Base-by-base conservation (phyloP, 2,113 vertebrate species). In the Oncorhynchus mykiss region DNA sequence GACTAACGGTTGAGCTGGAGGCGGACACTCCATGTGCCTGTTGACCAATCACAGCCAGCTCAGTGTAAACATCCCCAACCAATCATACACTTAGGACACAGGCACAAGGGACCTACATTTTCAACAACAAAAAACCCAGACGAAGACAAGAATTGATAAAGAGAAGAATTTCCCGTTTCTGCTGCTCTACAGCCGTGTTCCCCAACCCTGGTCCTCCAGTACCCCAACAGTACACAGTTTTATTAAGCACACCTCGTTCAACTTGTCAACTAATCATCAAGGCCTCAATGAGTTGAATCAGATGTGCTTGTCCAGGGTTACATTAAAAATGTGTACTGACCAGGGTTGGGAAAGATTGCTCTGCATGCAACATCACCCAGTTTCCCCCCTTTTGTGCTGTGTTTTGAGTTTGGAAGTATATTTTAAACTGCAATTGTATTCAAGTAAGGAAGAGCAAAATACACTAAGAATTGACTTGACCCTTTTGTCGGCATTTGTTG, bases 1-100 rank as follows among this genome's bases (percentile, higher is more conserved):
- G 98, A 82, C 93, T 99, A 20, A 93, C 80, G 6, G 90, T 94
- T 75, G 92, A 93, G 76, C 71, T 77, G 82, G 91, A 92, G 14
- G 74, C 74, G 12, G 66, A 71, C 31, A 89, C 90, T 0, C 92
- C 94, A 0, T 93, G 94, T 0, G 93, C 94, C 76, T 96, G 95
- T 88, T 97, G 94, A 98, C 70, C 78, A 66, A 49, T 84, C 79
- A 74, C 54, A 78, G 69, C 78, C 78, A 80, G 77, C 57, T n/a
- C 22, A 57, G 65, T 20, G 29, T 34, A 7, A 24, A 60, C 29
- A 25, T 22, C 66, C 71, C 24, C 60, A 48, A 66, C 12, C 22
- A n/a, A 73, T 2, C 5, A 29, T 59, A 68, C 51, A 39, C 51
- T 3, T 66, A 71, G 25, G 39, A 31, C 60, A 71, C 65, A 18